Conservation (phyloP, 92 coral and sea anemone genomes). For the Desmophyllum pertusum region DNA sequence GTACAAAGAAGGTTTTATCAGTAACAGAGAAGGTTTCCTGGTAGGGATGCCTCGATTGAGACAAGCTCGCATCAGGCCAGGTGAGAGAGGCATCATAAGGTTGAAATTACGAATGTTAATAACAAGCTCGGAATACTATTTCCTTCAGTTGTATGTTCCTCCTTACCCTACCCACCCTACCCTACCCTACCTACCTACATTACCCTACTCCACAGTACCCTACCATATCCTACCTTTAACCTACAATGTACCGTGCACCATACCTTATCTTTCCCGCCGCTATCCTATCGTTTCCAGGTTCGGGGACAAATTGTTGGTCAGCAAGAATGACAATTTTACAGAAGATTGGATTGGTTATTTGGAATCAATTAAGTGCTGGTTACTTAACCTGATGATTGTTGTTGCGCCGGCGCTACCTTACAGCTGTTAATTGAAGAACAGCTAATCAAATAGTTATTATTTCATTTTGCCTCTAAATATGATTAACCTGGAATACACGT, state of each 20-base stretch:
- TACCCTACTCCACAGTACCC: neutral
- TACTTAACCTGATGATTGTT: neutral
- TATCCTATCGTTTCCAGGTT: neutral
- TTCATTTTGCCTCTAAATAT: no score
- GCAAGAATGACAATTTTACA: no score
- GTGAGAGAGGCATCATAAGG: no score
- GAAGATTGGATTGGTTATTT: no score
- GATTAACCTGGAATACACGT: no score
- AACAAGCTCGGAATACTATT: no score
- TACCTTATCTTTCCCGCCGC: neutral
- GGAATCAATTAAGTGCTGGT: neutral
- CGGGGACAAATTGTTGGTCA: neutral
- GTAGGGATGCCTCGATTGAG: slow-evolving; percentile 95
- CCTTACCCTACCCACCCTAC: neutral
- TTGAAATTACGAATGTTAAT: no score
- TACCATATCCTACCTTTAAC: neutral
- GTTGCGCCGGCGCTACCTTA: no score
- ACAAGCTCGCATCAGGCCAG: slow-evolving; percentile 83
- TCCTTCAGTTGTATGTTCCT: neutral
- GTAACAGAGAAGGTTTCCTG: slow-evolving; percentile 80
- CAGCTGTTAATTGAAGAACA: no score
- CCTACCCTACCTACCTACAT: no score
- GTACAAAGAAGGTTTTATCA: slow-evolving; percentile 83
- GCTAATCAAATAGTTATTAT: no score
- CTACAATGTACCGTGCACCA: neutral